phyloP scores from a whole-genome alignment of 2,888 invertebrate genomes.

The Eremobia ochroleuca region DNA sequence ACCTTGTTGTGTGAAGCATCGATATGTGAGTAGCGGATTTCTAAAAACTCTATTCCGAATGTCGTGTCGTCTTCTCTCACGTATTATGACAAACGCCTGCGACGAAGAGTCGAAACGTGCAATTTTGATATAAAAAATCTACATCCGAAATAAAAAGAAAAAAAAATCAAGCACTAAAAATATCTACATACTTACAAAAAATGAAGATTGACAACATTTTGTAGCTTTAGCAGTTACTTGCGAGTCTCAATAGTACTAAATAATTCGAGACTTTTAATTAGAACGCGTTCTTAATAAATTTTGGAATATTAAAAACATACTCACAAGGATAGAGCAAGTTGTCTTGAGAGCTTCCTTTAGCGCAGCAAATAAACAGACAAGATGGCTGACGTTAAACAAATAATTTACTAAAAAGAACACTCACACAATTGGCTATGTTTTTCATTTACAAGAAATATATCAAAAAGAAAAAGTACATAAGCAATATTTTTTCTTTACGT shows the following conservation, averaged over 20 bases:
- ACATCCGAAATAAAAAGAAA: constrained; percentile 13
- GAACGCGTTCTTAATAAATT: constrained; percentile 61
- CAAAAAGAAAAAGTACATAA: constrained; percentile 65
- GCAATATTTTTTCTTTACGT: constrained; percentile 26
- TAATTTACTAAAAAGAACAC: constrained; percentile 63
- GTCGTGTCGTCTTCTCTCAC: not conserved
- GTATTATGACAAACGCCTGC: not conserved
- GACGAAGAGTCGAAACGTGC: constrained; percentile 14
- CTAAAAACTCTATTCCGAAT: not conserved
- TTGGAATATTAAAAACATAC: constrained; percentile 79
- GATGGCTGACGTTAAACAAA: constrained; percentile 70
- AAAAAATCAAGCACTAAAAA: constrained; percentile 30
- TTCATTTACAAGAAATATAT: constrained; percentile 64
- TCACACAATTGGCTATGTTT: constrained; percentile 66
- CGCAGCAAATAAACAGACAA: constrained; percentile 79
- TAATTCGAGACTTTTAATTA: constrained; percentile 28
- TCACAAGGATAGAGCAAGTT: constrained; percentile 92
- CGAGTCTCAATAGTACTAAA: constrained; percentile 26
- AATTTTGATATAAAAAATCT: constrained; percentile 12
- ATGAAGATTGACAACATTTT: not conserved
- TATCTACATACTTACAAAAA: constrained; percentile 29
- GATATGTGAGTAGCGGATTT: not conserved
- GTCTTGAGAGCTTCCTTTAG: constrained; percentile 92
- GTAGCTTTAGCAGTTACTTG: constrained; percentile 24
- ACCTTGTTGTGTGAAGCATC: constrained; percentile 17